phyloP scores from a whole-genome alignment of 2,797 vertebrate genomes.

The Thripadectes ignobilis region DNA sequence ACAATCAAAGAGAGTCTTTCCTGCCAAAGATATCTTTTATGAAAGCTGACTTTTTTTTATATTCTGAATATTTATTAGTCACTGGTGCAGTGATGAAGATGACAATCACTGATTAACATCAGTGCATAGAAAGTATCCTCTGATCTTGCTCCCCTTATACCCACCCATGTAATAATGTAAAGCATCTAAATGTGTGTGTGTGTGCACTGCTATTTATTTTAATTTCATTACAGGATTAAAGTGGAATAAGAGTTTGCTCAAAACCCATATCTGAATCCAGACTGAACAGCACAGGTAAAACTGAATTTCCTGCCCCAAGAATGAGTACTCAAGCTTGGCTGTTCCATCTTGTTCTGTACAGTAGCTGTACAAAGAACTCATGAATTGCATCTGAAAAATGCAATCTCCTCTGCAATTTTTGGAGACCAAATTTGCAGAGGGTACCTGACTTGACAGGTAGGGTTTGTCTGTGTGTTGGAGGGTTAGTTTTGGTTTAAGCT shows the following conservation, averaged over 20 bases:
- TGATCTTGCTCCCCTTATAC: background rate
- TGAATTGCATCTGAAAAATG: background rate
- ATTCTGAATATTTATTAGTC: background rate
- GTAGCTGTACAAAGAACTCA: background rate
- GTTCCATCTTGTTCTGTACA: background rate
- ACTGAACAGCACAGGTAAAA: background rate
- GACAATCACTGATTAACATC: background rate
- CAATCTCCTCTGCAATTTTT: background rate
- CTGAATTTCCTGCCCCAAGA: background rate
- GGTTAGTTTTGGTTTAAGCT: background rate
- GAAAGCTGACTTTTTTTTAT: background rate
- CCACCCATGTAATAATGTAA: background rate
- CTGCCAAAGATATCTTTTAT: background rate
- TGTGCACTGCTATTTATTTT: background rate
- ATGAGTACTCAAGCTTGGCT: background rate
- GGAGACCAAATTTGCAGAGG: background rate
- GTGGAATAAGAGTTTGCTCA: background rate
- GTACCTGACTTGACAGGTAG: background rate
- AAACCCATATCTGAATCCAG: background rate
- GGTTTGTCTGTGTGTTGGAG: background rate
- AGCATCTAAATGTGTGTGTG: background rate
- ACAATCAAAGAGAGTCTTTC: background rate
- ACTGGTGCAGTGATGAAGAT: background rate
- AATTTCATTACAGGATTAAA: background rate
- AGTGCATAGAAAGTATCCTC: background rate